A percentile compares a stretch with the other conserved stretches of the same genome.
Evolutionary conservation across 30 jellyfish, hydroid and myxozoan species (phyloP).

Genomic region (Nemopilema nomurai): DNA sequence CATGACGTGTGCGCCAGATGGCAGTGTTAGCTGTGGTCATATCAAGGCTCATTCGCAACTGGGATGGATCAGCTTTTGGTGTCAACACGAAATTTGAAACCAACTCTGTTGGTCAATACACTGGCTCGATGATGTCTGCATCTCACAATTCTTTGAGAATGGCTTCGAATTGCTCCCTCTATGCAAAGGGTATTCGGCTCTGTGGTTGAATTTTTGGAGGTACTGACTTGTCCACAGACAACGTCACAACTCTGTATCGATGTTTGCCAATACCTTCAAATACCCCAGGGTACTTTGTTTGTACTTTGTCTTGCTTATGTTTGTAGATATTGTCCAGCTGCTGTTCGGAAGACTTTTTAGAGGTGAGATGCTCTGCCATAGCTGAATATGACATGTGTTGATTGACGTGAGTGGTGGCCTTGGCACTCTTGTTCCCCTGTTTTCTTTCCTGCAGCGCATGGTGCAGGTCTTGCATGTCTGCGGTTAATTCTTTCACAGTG

Average conservation of each 20-base stretch:
- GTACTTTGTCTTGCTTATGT: background rate
- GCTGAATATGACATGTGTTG: conserved; percentile 21
- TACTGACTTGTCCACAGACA: conserved; percentile 39
- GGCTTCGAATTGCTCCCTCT: conserved; percentile 29
- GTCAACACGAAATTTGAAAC: conserved; percentile 39
- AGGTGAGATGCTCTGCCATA: conserved; percentile 33
- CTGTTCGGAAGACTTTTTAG: conserved; percentile 24
- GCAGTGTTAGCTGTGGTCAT: conserved; percentile 72
- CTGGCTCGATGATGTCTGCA: conserved; percentile 25
- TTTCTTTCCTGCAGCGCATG: conserved; percentile 13
- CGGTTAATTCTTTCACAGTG: conserved; percentile 25
- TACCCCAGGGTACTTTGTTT: conserved; percentile 26
- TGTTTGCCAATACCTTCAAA: conserved; percentile 54
- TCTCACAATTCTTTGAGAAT: conserved; percentile 18
- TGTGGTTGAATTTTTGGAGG: conserved; percentile 57
- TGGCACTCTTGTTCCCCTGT: conserved; percentile 16
- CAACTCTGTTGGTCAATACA: conserved; percentile 64
- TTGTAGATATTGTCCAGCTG: conserved; percentile 16
- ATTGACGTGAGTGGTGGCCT: conserved; percentile 17
- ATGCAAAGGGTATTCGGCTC: conserved; percentile 40
- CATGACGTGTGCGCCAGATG: conserved; percentile 47
- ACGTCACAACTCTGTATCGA: conserved; percentile 27
- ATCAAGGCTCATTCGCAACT: conserved; percentile 55
- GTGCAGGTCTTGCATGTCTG: conserved; percentile 16
- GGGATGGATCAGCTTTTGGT: conserved; percentile 37